Base-by-base conservation (phyloP, 2,888 invertebrate genomes). In the Lycaena phlaeas region DNA sequence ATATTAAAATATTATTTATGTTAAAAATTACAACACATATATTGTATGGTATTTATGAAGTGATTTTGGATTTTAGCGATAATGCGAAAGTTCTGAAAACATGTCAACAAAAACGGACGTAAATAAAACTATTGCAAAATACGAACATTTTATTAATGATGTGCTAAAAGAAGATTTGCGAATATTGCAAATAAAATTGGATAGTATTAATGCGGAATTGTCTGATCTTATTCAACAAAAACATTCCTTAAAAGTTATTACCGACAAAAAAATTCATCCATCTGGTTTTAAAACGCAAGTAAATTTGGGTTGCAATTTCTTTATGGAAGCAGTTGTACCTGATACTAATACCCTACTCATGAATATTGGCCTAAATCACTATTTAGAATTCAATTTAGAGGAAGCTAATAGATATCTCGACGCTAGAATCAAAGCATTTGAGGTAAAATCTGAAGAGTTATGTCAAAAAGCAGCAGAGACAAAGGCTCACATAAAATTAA, bases 281-380 rank as follows among this genome's bases (percentile, higher is more conserved):
- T 41, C 63, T 12, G 78, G 82, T 1, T 78, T 79, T 38, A 81
- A 81, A 59, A 67, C 73, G 2, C 81, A 82, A 57, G 87, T 95
- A 15, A 92, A 95, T 62, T 73, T 96, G 18, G 95, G 95, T n/a
- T 91, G 92, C 53, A 92, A 92, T 64, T 91, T 94, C 52, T 95
- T 92, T 57, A 89, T 93, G 64, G 91, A 94, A 65, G 93, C 93
- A 0, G 77, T 88, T 40, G 88, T 94, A 38, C 73, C 85, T 38
- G 89, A 92, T 60, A 78, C 89, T 1, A 87, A 89, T 0, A 86
- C 71, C 27, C 87, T 95, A 38, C 74, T 91, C 14, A 85, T 95
- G 14, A 88, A 92, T 60, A 76, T 95, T 44, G 95, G 95, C 0
- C 87, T 91, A 52, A 91, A 92, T 39, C 87, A 91, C 56, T 94